These are phyloP conservation scores for Crotophaga sulcirostris DNA, from an alignment of 2,113 vertebrate genomes.

Conservation along the genomic window DNA sequence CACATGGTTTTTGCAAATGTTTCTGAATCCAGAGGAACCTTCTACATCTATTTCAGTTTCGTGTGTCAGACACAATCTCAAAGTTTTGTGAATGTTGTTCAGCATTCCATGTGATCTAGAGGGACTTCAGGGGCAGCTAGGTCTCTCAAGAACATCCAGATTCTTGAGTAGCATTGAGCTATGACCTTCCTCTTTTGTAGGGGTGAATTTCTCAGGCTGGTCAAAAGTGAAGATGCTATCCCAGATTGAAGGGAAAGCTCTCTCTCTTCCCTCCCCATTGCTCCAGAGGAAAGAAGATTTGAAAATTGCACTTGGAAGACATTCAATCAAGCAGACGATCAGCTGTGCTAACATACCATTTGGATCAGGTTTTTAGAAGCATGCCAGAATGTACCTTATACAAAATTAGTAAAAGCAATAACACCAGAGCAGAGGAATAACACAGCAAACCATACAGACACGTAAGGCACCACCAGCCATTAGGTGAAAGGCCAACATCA, in stretches of 20 bases:
- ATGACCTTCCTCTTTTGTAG: background rate
- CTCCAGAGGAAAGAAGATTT: conserved; percentile 45
- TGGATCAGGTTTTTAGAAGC: conserved; percentile 61
- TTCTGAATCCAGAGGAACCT: background rate
- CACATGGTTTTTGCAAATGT: background rate
- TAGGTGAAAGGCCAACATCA: conserved; percentile 68
- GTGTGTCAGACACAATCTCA: background rate
- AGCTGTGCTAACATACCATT: conserved; percentile 49
- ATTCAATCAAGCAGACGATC: conserved; percentile 60
- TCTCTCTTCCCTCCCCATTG: background rate
- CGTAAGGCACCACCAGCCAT: conserved; percentile 32
- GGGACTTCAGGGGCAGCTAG: background rate
- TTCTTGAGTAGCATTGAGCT: background rate
- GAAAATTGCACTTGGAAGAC: conserved; percentile 67
- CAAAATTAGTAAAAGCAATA: conserved; percentile 55
- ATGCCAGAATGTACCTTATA: conserved; percentile 62
- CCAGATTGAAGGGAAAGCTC: background rate
- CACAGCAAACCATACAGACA: conserved; percentile 53
- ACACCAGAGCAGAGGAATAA: conserved; percentile 55
- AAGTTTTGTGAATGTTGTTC: background rate
- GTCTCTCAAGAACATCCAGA: background rate
- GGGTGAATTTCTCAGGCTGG: background rate
- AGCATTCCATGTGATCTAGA: background rate
- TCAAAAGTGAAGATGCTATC: background rate
- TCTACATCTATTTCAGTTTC: background rate